Percentiles rank a stretch among this genome's conserved stretches.
Evolutionary conservation across 64 coral and sea anemone species (phyloP).

Genomic region (Trachythela sp.): DNA sequence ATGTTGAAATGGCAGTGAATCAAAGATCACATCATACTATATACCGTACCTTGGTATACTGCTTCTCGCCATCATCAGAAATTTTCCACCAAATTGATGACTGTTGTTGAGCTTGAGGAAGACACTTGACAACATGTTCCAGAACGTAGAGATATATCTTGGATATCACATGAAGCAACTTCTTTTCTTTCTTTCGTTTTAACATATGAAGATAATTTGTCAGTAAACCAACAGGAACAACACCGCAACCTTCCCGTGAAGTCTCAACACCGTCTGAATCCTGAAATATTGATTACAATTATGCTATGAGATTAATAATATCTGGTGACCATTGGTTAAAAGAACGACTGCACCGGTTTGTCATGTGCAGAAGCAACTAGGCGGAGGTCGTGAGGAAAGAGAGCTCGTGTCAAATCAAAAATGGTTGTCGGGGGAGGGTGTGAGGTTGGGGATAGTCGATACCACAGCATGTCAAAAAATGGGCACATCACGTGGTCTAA

Average conservation of each 20-base stretch:
- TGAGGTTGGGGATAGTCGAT: no score
- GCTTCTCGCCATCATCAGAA: background rate
- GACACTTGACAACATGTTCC: background rate
- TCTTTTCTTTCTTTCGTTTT: background rate
- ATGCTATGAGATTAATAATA: no score
- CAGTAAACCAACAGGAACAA: background rate
- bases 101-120: background rate
- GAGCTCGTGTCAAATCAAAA: no score
- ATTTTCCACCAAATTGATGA: constrained; percentile 17
- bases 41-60: background rate
- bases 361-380: no score
- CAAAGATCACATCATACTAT: no score
- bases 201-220: background rate
- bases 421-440: no score
- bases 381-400: no score
- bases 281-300: background rate
- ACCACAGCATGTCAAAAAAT: no score
- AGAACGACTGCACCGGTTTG: no score
- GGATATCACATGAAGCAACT: background rate
- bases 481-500: no score
- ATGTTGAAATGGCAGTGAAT: no score
- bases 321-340: no score
- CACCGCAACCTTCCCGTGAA: background rate
- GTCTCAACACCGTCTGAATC: background rate
- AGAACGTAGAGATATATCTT: background rate